Base-by-base conservation (phyloP, 2,113 vertebrate genomes). In the Corythaeola cristata region DNA sequence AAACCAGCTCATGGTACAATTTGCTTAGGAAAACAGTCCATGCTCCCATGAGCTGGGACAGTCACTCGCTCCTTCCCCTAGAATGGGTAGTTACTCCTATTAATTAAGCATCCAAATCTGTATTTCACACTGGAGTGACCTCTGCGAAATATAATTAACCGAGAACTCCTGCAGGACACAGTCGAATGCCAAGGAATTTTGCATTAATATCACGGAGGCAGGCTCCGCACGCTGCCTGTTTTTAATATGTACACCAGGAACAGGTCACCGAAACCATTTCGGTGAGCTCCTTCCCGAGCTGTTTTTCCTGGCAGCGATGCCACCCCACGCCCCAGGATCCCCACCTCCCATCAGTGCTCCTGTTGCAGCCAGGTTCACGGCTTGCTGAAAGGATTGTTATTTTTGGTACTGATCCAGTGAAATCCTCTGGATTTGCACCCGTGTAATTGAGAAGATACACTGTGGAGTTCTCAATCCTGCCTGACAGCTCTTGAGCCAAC, bases 341-440 rank as follows among this genome's bases (percentile, higher is more conserved):
- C 75, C 53, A 52, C 11, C 32, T 86, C n/a, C 71, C 26, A 1
- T 12, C 85, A 37, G 41, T 14, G 39, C 75, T 90, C 79, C 79
- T 4, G 1, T 72, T 84, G 58, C 86, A 92, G 78, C 66, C 92
- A 89, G 87, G 74, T 19, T 85, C 85, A 47, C 1, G 3, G 88
- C 75, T 76, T 0, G 0, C 56, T 88, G 79, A 11, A 41, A 77
- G 50, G 39, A n/a, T 45, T 69, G 55, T 49, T 83, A 24, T 24
- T 58, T 80, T 71, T 92, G 94, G 79, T 73, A 30, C 37, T 32
- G 49, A 73, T 74, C 85, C 88, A 80, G 75, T 30, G 71, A 77
- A 88, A 94, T 83, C 93, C 94, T 92, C 75, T 88, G 85, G 90
- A 91, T 96, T 96, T 95, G 47, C 90, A 95, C 62, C 44, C 21